Conservation (phyloP, 2,113 vertebrate species). For the Macheiramphus alcinus region DNA sequence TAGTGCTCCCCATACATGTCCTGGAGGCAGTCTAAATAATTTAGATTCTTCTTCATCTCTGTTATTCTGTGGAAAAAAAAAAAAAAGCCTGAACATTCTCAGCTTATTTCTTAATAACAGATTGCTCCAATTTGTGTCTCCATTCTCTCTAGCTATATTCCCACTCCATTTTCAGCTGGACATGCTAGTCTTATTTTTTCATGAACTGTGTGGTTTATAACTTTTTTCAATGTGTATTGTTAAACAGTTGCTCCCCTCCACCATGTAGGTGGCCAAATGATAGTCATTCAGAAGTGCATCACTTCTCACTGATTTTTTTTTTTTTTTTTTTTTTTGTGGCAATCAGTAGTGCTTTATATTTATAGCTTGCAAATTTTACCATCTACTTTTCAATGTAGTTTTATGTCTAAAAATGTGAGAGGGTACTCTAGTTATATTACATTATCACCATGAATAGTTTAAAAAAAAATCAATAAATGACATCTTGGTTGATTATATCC, state of each 20-base stretch:
- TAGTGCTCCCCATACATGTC: slow-evolving; percentile 20
- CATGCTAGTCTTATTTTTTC: not conserved
- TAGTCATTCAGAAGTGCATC: not conserved
- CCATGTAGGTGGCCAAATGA: not conserved
- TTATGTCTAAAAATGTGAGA: not conserved
- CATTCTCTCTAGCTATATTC: not conserved
- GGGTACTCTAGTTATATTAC: not conserved
- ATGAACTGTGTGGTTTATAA: not conserved
- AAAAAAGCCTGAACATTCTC: not conserved
- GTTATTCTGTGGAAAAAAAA: not conserved
- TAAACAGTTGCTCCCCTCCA: not conserved
- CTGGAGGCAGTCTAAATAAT: slow-evolving; percentile 54
- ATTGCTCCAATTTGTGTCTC: not conserved
- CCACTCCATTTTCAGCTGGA: not conserved
- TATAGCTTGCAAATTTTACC: not conserved
- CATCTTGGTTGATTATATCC: not conserved
- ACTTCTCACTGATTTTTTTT: not conserved
- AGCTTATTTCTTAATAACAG: slow-evolving; percentile 23
- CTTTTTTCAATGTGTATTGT: not conserved
- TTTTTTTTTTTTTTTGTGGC: not conserved
- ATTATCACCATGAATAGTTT: not conserved
- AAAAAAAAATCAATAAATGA: not conserved
- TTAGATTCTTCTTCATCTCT: slow-evolving; percentile 23
- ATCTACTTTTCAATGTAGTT: not conserved
- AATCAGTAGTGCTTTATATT: not conserved